A percentile compares a stretch with the other conserved stretches of the same genome.
Conservation (phyloP, 2,888 invertebrate species). For the Metopia argyrocephala region DNA sequence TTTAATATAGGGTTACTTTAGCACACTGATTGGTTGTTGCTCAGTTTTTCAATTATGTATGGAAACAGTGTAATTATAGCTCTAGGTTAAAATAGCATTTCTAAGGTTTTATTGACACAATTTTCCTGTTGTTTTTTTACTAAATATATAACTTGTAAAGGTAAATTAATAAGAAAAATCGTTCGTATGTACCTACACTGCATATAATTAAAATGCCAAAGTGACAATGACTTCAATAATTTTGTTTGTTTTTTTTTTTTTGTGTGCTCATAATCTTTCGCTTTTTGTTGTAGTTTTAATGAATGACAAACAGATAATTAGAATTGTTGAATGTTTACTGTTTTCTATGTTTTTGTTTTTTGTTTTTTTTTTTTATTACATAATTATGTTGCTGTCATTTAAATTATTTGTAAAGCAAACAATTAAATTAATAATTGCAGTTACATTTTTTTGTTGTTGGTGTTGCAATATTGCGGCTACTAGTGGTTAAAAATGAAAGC, state of each 20-base stretch:
- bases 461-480: neutral
- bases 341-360: neutral
- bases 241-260: constrained; percentile 14
- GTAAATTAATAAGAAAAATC: neutral
- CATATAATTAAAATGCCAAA: neutral
- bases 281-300: too few relatives aligned
- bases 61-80: constrained; percentile 5
- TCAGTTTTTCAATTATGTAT: neutral
- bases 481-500: neutral
- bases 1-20: too few relatives aligned
- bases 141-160: constrained; percentile 9
- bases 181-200: neutral
- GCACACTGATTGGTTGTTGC: too few relatives aligned
- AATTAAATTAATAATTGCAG: neutral
- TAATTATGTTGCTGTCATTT: constrained; percentile 16
- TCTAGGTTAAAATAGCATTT: constrained; percentile 62
- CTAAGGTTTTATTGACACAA: constrained; percentile 67
- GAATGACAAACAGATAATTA: neutral
- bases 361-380: too few relatives aligned
- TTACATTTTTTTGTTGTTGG: neutral
- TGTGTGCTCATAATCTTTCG: neutral
- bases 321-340: constrained; percentile 7
- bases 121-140: constrained; percentile 40
- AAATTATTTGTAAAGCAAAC: neutral
- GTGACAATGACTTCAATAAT: constrained; percentile 59